These are phyloP conservation scores for Mesorhabditis belari DNA, from an alignment of 2,888 invertebrate species.

Conservation along the genomic window DNA sequence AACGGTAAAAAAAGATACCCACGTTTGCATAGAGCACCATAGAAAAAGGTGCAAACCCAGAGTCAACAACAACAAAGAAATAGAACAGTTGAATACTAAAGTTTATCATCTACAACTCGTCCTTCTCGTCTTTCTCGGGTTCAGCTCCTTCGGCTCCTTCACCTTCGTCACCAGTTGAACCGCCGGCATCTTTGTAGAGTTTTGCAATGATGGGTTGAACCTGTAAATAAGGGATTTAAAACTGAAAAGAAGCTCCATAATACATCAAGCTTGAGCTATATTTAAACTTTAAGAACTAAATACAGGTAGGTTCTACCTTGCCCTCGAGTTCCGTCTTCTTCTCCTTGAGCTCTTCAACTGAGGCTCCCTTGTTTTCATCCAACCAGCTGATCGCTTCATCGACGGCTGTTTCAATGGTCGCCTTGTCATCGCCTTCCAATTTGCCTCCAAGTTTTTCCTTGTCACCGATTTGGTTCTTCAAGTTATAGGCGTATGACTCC, in stretches of 20 bases:
- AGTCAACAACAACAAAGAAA: not conserved
- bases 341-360: slow-evolving; percentile 64
- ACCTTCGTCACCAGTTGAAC: slow-evolving; percentile 15
- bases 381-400: slow-evolving; percentile 96
- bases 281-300: too few species aligned
- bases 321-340: slow-evolving; percentile 75
- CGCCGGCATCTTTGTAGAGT: slow-evolving; percentile 66
- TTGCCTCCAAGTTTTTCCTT: slow-evolving; percentile 91
- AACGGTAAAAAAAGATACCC: not conserved
- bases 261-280: too few species aligned
- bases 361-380: slow-evolving; percentile 71
- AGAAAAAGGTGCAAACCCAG: not conserved
- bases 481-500: slow-evolving; percentile 90
- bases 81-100: not conserved
- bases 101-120: slow-evolving; percentile 41
- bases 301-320: too few species aligned
- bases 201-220: slow-evolving; percentile 97
- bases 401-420: slow-evolving; percentile 86
- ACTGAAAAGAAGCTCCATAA: too few species aligned
- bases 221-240: too few species aligned
- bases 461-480: slow-evolving; percentile 82
- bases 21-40: not conserved
- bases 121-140: slow-evolving; percentile 52
- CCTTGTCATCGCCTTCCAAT: slow-evolving; percentile 77
- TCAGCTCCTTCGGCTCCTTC: slow-evolving; percentile 21